Base-by-base conservation (phyloP, 1,140 invertebrate genomes). In the Cephus cinctus region DNA sequence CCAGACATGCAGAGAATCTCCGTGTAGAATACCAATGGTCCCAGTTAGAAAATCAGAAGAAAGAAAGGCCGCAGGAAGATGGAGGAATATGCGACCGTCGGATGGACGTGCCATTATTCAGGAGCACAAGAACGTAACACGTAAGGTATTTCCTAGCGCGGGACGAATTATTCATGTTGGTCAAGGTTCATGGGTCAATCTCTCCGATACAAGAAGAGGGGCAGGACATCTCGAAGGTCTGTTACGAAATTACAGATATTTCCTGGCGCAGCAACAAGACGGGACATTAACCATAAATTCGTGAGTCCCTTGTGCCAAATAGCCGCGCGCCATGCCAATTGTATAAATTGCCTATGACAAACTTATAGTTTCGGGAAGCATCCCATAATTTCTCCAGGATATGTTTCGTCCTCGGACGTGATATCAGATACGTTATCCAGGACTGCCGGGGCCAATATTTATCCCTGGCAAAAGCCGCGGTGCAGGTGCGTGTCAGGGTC, bases 301-400 rank as follows among this genome's bases (percentile, higher is more conserved):
- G 57, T 61, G 31, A 46, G 52, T 75, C 71, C 73, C 73, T 51
- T 66, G 70, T 68, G 71, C 47, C 70, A 48, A 74, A 75, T 75
- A 71, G 62, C 57, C 51, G 18, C 39, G 60, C 53, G 57, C 53
- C 47, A 53, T 54, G 55, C 61, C 72, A 73, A 74, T 75, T 69
- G 71, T 73, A 72, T 69, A 75, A 75, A 76, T 76, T 75, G 74
- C 59, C 70, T 73, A 73, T 72, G 74, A 76, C 71, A 76, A 76
- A 76, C 61, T 76, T 75, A 76, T 75, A 65, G 65, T 66, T 32
- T 39, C 19, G 11, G 25, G 32, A 23, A 19, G 18, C 40, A 15
- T 5, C 5, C 31, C 41, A 34, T 16, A 14, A 19, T 25, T 46
- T 38, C 32, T 45, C 31, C 43, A 36, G 47, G 49, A 48, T 43